A percentile compares a stretch with the other conserved stretches of the same genome.
These are phyloP conservation scores for Dermatemys mawii DNA, from an alignment of 2,113 vertebrate species.

Conservation along the genomic window DNA sequence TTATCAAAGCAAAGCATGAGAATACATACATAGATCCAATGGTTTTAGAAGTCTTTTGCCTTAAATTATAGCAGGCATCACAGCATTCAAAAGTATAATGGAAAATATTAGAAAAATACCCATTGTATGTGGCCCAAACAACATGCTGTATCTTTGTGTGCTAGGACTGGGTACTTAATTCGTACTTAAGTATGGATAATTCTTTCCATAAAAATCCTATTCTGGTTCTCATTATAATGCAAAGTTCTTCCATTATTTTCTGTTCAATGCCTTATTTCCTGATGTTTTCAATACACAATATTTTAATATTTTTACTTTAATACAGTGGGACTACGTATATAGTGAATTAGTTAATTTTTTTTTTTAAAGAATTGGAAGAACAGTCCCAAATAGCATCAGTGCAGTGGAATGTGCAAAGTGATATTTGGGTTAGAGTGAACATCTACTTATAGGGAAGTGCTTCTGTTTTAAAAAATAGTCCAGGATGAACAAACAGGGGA, in stretches of 20 bases:
- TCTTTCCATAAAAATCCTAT: background rate
- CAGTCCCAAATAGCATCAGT: background rate
- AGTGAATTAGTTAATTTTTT: background rate
- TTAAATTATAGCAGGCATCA: background rate
- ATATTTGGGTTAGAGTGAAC: background rate
- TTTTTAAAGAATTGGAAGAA: background rate
- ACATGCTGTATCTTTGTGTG: background rate
- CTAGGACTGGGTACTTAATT: too few species aligned
- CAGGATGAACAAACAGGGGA: background rate
- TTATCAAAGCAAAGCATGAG: background rate
- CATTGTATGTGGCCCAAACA: background rate
- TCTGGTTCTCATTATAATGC: background rate
- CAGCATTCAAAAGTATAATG: background rate
- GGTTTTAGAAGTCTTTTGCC: background rate
- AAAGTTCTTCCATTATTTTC: background rate
- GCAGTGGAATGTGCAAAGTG: background rate
- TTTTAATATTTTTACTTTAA: background rate
- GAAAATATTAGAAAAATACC: background rate
- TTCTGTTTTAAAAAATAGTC: background rate
- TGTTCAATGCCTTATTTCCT: background rate
- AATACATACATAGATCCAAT: background rate
- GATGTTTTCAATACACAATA: background rate
- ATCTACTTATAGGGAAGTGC: background rate
- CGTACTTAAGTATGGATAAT: too few species aligned
- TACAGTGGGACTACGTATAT: background rate